Evolutionary conservation across 2,888 invertebrate genomes (phyloP), one percentile per base, ranked within the genome.

Genomic region (Phyllotreta cruciferae): DNA sequence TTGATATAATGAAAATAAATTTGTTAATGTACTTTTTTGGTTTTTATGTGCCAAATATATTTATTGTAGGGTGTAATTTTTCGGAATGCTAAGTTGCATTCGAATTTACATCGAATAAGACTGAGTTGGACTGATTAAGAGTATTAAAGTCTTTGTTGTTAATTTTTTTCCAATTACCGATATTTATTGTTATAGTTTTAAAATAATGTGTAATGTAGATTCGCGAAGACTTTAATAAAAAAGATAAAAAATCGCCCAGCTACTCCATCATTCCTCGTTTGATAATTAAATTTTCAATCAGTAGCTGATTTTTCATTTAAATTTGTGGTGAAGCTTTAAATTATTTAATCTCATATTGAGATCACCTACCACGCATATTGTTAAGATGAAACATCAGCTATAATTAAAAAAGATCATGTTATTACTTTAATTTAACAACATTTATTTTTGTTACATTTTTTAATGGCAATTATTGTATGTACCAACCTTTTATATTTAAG

Each of bases 381-480:
- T 5, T 38, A 7, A 38, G 24, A 24, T 24, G 24, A 24, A 24
- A 24, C 4, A 24, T 24, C 24, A 4, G 24, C 24, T 24, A 24
- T 24, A 24, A 24, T 24, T 24, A 24, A 24, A 4, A 24, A 4
- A n/a, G n/a, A n/a, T n/a, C n/a, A 24, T 24, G 1, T 4, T 24
- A 24, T 24, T 24, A 24, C 24, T 24, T 24, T 24, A 24, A 41
- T 41, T 41, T 41, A 9, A 41, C 10, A 41, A 37, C 38, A 52
- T 52, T 52, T 52, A 52, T 52, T 52, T 52, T 52, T 52, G 52
- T 52, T 52, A 52, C 11, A 11, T 47, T 35, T 36, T 49, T 49
- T 47, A 37, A 37, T 52, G 38, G 8, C 36, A 24, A 24, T 3
- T 24, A 24, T 24, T 24, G 24, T 24, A 24, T 4, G 24, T 24